These are phyloP conservation scores for Colius striatus DNA, from an alignment of 2,113 vertebrate genomes.

Conservation along the genomic window DNA sequence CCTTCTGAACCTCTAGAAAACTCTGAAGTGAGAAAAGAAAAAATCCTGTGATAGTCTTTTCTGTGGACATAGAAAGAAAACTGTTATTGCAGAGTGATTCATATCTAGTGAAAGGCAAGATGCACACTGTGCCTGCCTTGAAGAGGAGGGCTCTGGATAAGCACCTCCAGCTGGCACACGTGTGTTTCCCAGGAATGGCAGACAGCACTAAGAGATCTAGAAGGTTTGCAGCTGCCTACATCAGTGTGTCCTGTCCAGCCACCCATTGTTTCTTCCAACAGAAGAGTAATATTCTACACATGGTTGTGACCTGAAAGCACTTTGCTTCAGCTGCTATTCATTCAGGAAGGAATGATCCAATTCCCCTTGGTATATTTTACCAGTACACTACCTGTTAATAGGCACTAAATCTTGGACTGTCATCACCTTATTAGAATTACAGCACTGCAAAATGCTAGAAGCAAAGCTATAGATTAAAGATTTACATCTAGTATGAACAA, in stretches of 20 bases:
- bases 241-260: background rate
- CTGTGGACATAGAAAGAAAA: too few species aligned
- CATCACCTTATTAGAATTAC: conserved; percentile 40
- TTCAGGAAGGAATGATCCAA: background rate
- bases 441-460: conserved; percentile 4
- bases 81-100: background rate
- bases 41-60: background rate
- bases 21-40: background rate
- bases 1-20: background rate
- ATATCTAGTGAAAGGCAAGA: background rate
- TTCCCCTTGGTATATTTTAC: background rate
- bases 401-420: background rate
- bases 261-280: background rate
- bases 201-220: background rate
- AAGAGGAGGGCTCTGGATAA: background rate
- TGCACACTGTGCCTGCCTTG: background rate
- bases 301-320: background rate
- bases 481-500: conserved; percentile 14
- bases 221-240: background rate
- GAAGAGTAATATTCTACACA: background rate
- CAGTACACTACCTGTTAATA: background rate
- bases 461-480: conserved; percentile 42
- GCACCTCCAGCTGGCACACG: background rate
- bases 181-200: background rate
- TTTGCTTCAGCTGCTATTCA: background rate